Evolutionary conservation across 2,888 invertebrate species (phyloP).

Genomic region (Polyploca ridens): DNA sequence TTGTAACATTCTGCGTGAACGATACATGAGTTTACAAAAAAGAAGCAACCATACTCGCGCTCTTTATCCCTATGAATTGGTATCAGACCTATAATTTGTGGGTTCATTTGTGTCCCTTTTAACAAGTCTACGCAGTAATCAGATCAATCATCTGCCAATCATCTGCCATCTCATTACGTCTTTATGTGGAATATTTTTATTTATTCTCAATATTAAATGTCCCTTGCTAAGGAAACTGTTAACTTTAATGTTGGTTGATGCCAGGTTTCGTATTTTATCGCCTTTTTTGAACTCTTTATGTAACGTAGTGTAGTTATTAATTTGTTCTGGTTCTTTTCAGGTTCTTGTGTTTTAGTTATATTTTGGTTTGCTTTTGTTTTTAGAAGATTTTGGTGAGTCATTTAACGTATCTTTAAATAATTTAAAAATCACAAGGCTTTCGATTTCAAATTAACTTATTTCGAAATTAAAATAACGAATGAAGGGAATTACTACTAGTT

Average conservation of each 20-base stretch:
- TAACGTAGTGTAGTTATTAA: not conserved
- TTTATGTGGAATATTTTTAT: slow-evolving; percentile 20
- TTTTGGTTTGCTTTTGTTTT: not conserved
- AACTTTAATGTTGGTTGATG: slow-evolving; percentile 43
- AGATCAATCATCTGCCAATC: slow-evolving; percentile 26
- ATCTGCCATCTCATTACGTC: slow-evolving; percentile 24
- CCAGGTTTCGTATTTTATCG: slow-evolving; percentile 19
- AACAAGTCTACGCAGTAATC: slow-evolving; percentile 34
- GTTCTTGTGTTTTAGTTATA: not conserved
- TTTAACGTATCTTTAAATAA: no score
- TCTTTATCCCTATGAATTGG: not conserved
- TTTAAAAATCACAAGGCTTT: no score
- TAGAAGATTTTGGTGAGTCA: not conserved
- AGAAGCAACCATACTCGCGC: no score
- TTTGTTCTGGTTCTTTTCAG: not conserved
- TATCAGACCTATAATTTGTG: slow-evolving; percentile 30
- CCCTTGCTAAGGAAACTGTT: slow-evolving; percentile 32
- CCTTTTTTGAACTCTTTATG: not conserved
- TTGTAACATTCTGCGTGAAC: no score
- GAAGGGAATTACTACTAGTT: no score
- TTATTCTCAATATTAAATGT: slow-evolving; percentile 24
- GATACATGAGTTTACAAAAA: no score
- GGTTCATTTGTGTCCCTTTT: slow-evolving; percentile 21
- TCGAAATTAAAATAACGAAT: no score
- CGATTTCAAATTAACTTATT: no score